phyloP scores from a whole-genome alignment of 2,888 invertebrate genomes.

The Sesamia inferens region DNA sequence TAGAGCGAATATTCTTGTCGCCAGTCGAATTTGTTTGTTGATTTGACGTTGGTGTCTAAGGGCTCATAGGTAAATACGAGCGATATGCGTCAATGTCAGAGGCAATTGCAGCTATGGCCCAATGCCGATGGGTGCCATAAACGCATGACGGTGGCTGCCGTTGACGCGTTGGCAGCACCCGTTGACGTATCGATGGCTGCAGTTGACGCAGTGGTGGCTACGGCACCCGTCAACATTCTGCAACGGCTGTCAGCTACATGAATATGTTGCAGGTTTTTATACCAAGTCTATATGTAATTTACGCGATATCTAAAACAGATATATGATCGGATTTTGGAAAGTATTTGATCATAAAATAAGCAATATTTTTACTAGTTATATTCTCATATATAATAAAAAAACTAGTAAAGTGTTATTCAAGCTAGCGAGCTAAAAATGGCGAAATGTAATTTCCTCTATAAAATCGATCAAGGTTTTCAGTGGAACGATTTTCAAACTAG shows the following conservation, averaged over 20 bases:
- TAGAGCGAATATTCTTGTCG: slow-evolving; percentile 34
- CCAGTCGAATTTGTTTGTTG: slow-evolving; percentile 17
- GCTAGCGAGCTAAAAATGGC: neutral
- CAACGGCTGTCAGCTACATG: neutral
- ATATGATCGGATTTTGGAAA: neutral
- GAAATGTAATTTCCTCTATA: slow-evolving; percentile 28
- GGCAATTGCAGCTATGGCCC: neutral
- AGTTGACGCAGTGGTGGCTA: no score
- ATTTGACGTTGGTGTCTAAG: neutral
- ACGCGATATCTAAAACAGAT: neutral
- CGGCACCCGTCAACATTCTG: neutral
- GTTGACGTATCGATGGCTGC: no score
- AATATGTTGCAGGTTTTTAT: neutral
- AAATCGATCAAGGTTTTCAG: slow-evolving; percentile 33
- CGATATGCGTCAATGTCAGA: neutral
- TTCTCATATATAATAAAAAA: neutral
- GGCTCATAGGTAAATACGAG: neutral
- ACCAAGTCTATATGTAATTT: neutral
- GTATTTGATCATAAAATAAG: neutral
- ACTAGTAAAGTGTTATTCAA: neutral
- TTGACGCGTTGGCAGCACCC: no score
- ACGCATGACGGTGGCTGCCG: no score
- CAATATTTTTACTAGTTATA: neutral
- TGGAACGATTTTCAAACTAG: slow-evolving; percentile 32
- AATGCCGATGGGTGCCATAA: no score